Base-by-base conservation (phyloP, 2,113 vertebrate genomes). In the Ahaetulla prasina region DNA sequence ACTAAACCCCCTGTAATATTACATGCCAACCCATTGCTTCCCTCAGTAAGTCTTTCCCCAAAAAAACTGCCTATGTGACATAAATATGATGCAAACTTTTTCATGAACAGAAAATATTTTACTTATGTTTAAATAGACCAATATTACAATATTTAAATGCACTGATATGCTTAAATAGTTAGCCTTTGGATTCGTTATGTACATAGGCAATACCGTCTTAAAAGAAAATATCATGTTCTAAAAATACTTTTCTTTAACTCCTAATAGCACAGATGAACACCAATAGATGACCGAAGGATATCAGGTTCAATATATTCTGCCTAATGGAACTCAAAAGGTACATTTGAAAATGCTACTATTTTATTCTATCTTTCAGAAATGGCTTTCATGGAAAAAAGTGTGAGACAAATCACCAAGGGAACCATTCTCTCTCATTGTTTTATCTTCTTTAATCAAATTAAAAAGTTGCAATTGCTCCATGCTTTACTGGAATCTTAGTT, bases 1-100 rank as follows among this genome's bases (percentile, higher is more conserved):
- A 94, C 91, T 95, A 95, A 95, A 96, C 96, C 89, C 88, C 94
- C 93, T 91, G 52, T 95, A 96, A 96, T 96, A 95, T 92, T 92
- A 91, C 95, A 88, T 84, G 94, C 92, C 94, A 63, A 92, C 7
- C 39, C 35, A 12, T n/a, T 30, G 93, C 90, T 87, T 89, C 52
- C 87, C 92, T 49, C 54, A 91, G 20, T 87, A 90, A 52, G 23
- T 47, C 88, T 94, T 94, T 89, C 85, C n/a, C 1, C 25, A 3
- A 2, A 8, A 92, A 94, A 95, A 30, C 92, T 95, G 93, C 94
- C 89, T 92, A 91, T 60, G 92, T 63, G 88, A 90, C 89, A 27
- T 92, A 96, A 95, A 91, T 68, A 3, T 94, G 39, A 95, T 94
- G 57, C n/a, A 60, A 47, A 20, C 84, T 94, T 89, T 54, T 80